A percentile compares a stretch with the other conserved stretches of the same genome.
Evolutionary conservation across 2,797 vertebrate species (phyloP).

Genomic region (Rallus crepitans): DNA sequence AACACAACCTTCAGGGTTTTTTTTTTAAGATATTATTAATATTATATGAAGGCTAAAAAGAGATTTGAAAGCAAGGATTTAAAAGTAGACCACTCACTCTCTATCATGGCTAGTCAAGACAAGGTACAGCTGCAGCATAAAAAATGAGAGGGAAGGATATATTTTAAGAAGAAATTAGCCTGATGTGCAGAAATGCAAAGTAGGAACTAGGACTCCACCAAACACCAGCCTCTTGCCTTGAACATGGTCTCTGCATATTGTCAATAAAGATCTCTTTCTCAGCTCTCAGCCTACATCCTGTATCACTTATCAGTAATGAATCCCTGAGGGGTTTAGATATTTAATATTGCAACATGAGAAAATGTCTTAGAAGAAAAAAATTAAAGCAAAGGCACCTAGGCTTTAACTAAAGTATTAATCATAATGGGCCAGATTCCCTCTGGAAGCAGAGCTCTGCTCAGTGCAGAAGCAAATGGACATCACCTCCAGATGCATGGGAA

Average conservation of each 20-base stretch:
- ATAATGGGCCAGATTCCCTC: background rate
- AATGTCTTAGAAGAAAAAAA: background rate
- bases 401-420: conserved; percentile 39
- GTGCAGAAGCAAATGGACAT: background rate
- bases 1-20: background rate
- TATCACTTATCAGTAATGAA: conserved; percentile 45
- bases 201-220: background rate
- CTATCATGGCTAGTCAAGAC: background rate
- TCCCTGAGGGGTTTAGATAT: background rate
- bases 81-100: background rate
- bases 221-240: background rate
- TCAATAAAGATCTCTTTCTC: background rate
- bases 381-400: background rate
- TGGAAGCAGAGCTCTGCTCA: background rate
- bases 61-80: background rate
- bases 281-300: conserved; percentile 5
- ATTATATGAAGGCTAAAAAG: background rate
- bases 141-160: background rate
- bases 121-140: background rate
- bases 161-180: background rate
- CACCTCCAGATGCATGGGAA: background rate
- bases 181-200: background rate
- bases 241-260: background rate
- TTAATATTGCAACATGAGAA: conserved; percentile 24
- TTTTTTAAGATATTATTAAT: background rate